Evolutionary conservation across 2,113 vertebrate species (phyloP), one percentile per base, ranked within the genome.

Genomic region (Lepisosteus oculatus): DNA sequence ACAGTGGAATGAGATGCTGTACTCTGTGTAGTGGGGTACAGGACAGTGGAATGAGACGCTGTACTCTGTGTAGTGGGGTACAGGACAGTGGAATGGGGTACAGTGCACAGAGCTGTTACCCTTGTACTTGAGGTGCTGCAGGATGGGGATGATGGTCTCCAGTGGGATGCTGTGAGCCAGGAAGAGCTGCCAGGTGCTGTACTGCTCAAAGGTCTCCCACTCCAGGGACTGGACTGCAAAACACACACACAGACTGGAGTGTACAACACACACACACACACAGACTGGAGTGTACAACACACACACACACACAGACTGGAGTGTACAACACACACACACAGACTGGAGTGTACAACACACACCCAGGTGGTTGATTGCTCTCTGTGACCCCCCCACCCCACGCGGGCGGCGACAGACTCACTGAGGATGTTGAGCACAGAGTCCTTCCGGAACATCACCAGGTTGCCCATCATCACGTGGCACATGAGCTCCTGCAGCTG

Each of bases 161-260:
- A 98, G 83, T 0, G 96, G 95, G 54, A 99, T 95, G 77, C 90
- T 97, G 88, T 98, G 97, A 0, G 96, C 96, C 71, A 98, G 90
- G 71, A 99, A 98, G 47, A 98, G 93, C 89, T 99, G 97, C 97
- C 97, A 99, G 0, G 96, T 98, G 83, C 96, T 97, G 82, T 98
- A 98, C 83, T 99, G 97, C 81, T 99, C 97, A 56, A 99, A 98
- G 0, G 97, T 98, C 82, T 99, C 97, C 97, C 97, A 99, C 61
- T 99, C 96, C 73, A 99, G 84, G 77, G 95, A 97, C 83, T 98
- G 96, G 76, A 98, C 97, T 98, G 64, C 6, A 68, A 51, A 45
- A 61, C 41, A 15, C 3, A 75, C 17, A 55, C 7, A 72, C 12
- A 12, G 67, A 55, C 6, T 13, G 14, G n/a, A 4, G 41, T 41